These are phyloP conservation scores for Podarcis siculus DNA, from an alignment of 2,797 vertebrate genomes.

Conservation along the genomic window DNA sequence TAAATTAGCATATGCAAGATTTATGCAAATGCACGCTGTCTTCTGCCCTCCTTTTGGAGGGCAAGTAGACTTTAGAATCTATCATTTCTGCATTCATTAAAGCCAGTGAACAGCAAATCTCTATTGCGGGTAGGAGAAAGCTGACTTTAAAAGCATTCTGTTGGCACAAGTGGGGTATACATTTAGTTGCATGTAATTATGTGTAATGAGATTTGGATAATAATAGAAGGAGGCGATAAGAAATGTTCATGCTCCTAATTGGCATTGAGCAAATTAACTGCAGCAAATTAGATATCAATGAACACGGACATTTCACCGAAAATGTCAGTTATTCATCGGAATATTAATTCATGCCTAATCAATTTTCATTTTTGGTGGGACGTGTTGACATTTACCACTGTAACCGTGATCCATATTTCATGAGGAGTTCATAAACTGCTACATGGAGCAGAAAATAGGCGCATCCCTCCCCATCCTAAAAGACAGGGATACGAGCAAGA, in stretches of 20 bases:
- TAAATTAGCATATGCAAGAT: neutral
- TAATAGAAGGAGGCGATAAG: constrained; percentile 28
- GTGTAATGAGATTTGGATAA: constrained; percentile 52
- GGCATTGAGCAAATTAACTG: constrained; percentile 58
- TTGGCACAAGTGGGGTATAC: constrained; percentile 8
- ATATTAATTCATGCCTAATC: constrained; percentile 47
- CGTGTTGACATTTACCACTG: neutral
- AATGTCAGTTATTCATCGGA: constrained; percentile 33
- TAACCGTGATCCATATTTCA: neutral
- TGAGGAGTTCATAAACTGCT: neutral
- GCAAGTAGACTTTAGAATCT: constrained; percentile 12
- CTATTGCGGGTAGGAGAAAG: constrained; percentile 48
- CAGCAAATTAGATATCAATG: constrained; percentile 61
- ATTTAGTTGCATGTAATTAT: constrained; percentile 51
- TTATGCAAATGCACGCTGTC: neutral
- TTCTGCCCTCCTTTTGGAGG: neutral
- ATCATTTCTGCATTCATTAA: constrained; percentile 47
- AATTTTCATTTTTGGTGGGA: constrained; percentile 50
- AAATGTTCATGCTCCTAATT: constrained; percentile 38
- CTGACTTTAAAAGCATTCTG: constrained; percentile 36
- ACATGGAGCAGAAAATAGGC: neutral
- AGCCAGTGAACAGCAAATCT: constrained; percentile 45
- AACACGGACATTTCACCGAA: constrained; percentile 27
- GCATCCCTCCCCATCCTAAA: rapidly evolving
- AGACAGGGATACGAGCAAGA: neutral